phyloP scores from a whole-genome alignment of 30 jellyfish, hydroid and myxozoan genomes.

The Clytia hemisphaerica region DNA sequence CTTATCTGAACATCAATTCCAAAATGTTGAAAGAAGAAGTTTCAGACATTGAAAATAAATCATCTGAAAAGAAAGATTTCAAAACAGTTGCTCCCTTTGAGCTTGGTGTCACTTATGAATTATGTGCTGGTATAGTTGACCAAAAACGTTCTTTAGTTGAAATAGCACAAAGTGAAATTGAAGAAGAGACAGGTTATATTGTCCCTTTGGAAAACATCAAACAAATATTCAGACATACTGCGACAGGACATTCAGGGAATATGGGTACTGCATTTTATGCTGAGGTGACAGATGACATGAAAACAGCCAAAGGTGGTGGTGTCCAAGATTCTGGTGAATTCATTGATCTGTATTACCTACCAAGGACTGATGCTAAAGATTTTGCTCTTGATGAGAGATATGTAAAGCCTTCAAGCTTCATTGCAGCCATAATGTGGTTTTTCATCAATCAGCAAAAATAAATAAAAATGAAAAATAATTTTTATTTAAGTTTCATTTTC shows the following conservation, averaged over 20 bases:
- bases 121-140: conserved; percentile 97
- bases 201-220: conserved; percentile 40
- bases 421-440: conserved; percentile 92
- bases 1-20: conserved; percentile 63
- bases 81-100: conserved; percentile 47
- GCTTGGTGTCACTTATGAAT: conserved; percentile 79
- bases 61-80: conserved; percentile 27
- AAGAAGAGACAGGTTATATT: conserved; percentile 92
- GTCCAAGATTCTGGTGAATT: conserved; percentile 59
- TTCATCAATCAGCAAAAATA: no score
- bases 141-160: conserved; percentile 47
- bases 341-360: conserved; percentile 71
- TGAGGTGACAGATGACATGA: conserved; percentile 96
- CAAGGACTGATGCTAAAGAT: conserved; percentile 58
- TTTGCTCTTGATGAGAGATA: conserved; percentile 46
- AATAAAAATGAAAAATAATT: no score
- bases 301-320: conserved; percentile 85
- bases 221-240: conserved; percentile 22
- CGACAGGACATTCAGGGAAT: conserved; percentile 78
- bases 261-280: conserved; percentile 53
- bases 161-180: conserved; percentile 63
- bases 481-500: no score
- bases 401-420: conserved; percentile 62
- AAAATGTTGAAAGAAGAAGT: conserved; percentile 45
- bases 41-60: conserved; percentile 40